Evolutionary conservation across 2,113 vertebrate genomes (phyloP).

Genomic region (Mormyrus iriodes): DNA sequence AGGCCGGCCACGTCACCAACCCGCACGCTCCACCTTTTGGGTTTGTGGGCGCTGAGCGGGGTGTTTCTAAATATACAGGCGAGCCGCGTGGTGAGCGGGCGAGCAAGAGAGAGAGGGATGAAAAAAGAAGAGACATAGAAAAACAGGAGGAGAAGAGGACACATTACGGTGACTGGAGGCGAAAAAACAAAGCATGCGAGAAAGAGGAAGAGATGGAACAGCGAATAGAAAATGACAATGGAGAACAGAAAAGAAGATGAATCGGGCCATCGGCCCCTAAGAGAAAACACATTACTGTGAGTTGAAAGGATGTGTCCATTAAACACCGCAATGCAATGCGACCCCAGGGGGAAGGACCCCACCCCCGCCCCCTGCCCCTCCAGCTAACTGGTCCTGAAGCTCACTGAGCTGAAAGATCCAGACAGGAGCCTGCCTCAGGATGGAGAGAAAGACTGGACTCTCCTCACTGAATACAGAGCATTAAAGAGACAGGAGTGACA

Average conservation of each 20-base stretch:
- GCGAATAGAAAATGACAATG: background rate
- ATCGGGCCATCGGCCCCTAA: background rate
- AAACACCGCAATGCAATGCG: background rate
- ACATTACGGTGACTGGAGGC: background rate
- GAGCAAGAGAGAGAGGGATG: background rate
- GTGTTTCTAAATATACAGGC: constrained; percentile 32
- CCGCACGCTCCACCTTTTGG: background rate
- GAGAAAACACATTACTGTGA: no score
- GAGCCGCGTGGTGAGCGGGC: constrained; percentile 5
- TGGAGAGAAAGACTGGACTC: background rate
- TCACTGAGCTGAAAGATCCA: background rate
- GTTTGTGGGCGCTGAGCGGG: background rate
- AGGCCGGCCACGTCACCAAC: background rate
- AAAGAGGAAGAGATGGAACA: background rate
- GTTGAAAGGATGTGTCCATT: background rate
- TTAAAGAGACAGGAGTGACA: background rate
- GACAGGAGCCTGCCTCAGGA: background rate
- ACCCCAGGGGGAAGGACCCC: no score
- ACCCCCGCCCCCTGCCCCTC: background rate
- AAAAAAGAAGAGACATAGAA: background rate
- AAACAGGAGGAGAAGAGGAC: background rate
- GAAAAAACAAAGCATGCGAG: background rate
- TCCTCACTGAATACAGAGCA: background rate
- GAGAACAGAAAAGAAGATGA: background rate
- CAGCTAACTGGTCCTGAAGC: background rate